Percentiles rank a stretch among this genome's conserved stretches.
These are phyloP conservation scores for Pseudococcus longispinus DNA, from an alignment of 2,888 invertebrate species.

Conservation along the genomic window DNA sequence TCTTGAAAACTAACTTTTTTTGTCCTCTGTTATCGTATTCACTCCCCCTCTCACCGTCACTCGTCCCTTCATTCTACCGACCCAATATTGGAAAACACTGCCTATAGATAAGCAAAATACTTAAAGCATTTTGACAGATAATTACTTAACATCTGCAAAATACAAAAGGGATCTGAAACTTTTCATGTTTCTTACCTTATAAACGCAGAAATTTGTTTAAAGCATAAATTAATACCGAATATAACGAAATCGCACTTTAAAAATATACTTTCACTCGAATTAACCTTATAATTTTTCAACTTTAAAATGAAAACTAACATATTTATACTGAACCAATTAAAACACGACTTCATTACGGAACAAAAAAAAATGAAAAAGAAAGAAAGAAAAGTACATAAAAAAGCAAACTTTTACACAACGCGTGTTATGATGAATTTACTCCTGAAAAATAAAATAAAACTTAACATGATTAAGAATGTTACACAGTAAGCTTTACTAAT, in stretches of 20 bases:
- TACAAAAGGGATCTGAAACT: slow-evolving; percentile 49
- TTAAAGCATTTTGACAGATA: slow-evolving; percentile 10
- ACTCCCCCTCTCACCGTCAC: background rate
- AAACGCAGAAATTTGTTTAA: slow-evolving; percentile 47
- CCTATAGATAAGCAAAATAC: background rate
- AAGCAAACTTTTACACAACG: slow-evolving; percentile 53
- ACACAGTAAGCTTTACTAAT: background rate
- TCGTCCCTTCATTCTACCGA: background rate
- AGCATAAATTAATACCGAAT: slow-evolving; percentile 49
- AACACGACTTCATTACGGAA: slow-evolving; percentile 49
- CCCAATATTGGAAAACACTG: background rate
- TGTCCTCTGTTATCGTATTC: background rate
- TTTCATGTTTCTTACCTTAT: slow-evolving; percentile 49
- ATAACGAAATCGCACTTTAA: slow-evolving; percentile 48
- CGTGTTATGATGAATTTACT: slow-evolving; percentile 53
- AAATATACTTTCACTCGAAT: slow-evolving; percentile 33
- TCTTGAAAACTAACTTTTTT: background rate
- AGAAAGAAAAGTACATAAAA: slow-evolving; percentile 3
- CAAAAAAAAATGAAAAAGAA: slow-evolving; percentile 33
- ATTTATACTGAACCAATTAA: slow-evolving; percentile 49
- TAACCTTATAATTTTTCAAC: slow-evolving; percentile 52
- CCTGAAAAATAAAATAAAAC: slow-evolving; percentile 56
- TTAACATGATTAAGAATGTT: slow-evolving; percentile 52
- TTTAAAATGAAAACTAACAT: slow-evolving; percentile 45
- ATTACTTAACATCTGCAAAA: background rate